Percentiles rank a stretch among this genome's conserved stretches.
phyloP scores from a whole-genome alignment of 2,888 invertebrate species.

The Dicyrtomina minuta region DNA sequence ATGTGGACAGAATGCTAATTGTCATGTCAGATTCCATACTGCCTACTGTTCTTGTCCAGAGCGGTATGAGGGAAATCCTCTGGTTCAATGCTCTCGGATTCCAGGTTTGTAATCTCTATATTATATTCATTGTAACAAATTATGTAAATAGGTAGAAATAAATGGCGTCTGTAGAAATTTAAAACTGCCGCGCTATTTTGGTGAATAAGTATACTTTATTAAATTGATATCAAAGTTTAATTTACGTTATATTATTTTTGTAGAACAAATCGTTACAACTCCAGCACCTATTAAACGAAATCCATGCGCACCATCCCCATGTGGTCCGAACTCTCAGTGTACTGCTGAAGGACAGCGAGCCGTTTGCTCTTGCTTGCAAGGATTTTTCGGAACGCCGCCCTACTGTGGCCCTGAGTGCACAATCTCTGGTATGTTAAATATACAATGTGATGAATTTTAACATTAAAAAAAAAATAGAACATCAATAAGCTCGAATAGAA shows the following conservation, averaged over 20 bases:
- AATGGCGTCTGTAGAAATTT: too few species aligned
- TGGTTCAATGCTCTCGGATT: conserved; percentile 61
- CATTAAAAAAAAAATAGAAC: conserved; percentile 58
- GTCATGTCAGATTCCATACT: conserved; percentile 68
- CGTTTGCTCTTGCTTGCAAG: conserved; percentile 67
- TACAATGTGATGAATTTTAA: too few species aligned
- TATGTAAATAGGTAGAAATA: too few species aligned
- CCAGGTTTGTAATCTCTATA: conserved; percentile 12
- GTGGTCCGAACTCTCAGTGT: conserved; percentile 71
- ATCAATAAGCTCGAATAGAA: neutral
- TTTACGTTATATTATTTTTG: neutral
- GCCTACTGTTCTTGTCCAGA: conserved; percentile 63
- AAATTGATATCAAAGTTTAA: neutral
- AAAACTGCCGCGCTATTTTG: too few species aligned
- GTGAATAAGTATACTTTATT: too few species aligned
- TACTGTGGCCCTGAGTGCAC: conserved; percentile 67
- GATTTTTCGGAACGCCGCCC: conserved; percentile 61
- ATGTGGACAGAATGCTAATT: conserved; percentile 70
- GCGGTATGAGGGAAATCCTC: conserved; percentile 58
- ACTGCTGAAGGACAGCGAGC: conserved; percentile 60
- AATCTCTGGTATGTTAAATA: conserved; percentile 61
- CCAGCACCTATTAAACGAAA: conserved; percentile 60
- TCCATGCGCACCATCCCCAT: conserved; percentile 63
- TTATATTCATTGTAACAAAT: too few species aligned
- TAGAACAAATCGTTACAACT: conserved; percentile 26